Percentiles rank a stretch among this genome's conserved stretches.
Conservation (phyloP, 1,140 invertebrate species). For the Ips typographus region DNA sequence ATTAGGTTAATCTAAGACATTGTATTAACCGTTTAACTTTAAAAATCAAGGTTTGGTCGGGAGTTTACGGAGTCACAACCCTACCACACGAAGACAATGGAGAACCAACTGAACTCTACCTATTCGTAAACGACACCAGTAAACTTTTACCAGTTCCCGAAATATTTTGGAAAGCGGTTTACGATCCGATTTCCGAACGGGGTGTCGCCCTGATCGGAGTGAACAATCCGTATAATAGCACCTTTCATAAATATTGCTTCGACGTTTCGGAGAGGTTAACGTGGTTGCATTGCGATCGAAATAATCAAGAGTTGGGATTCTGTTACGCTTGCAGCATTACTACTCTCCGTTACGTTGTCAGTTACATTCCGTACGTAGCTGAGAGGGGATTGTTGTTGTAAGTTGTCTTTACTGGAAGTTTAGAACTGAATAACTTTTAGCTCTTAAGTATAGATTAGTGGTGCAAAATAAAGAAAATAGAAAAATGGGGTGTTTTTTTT, state of each 20-base stretch:
- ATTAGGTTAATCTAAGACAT: background rate
- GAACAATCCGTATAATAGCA: conserved; percentile 63
- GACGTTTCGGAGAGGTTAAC: conserved; percentile 57
- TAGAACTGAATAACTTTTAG: conserved; percentile 4
- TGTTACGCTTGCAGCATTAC: conserved; percentile 66
- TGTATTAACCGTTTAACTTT: background rate
- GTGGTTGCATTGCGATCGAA: conserved; percentile 55
- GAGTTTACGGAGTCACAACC: conserved; percentile 55
- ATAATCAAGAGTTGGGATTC: conserved; percentile 55
- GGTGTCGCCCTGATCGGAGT: conserved; percentile 64
- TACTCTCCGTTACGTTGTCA: conserved; percentile 60
- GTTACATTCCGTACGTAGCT: conserved; percentile 51
- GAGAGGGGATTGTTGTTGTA: conserved; percentile 26
- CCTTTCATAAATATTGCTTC: conserved; percentile 55
- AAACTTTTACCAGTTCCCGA: conserved; percentile 58
- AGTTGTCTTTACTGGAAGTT: background rate
- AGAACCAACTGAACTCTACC: conserved; percentile 53
- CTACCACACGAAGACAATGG: conserved; percentile 53
- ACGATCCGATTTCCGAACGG: conserved; percentile 55
- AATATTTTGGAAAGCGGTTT: conserved; percentile 64
- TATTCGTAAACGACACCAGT: conserved; percentile 52
- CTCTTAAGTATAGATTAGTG: background rate
- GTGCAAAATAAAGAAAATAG: background rate
- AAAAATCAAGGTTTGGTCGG: background rate
- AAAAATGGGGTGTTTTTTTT: background rate